phyloP scores from a whole-genome alignment of 1,140 invertebrate species.

The Fopius arisanus region DNA sequence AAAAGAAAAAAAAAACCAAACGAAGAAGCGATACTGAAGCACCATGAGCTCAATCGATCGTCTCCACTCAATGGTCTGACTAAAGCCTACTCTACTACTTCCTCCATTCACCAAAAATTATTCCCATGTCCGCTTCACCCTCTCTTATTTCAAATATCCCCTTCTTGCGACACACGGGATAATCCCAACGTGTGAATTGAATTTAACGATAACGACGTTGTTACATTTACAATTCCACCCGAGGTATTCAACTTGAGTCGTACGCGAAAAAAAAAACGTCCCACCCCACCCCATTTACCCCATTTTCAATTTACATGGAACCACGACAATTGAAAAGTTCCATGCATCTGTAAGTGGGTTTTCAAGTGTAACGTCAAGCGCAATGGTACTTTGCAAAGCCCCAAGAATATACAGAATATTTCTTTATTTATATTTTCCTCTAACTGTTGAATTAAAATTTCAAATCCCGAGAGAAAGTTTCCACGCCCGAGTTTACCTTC shows the following conservation, averaged over 20 bases:
- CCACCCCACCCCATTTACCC: not conserved
- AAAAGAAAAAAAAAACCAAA: not conserved
- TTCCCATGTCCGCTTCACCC: not conserved
- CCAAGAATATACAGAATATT: not conserved
- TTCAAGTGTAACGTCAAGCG: not conserved
- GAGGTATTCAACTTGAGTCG: not conserved
- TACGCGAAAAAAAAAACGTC: not conserved
- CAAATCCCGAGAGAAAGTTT: not conserved
- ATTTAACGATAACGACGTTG: conserved; percentile 1
- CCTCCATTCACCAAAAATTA: not conserved
- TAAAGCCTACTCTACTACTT: not conserved
- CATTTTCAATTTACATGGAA: conserved; percentile 19
- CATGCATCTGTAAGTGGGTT: conserved; percentile 27
- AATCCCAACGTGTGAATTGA: not conserved
- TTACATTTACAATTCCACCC: conserved; percentile 9
- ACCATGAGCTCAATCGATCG: not conserved
- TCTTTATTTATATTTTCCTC: not conserved
- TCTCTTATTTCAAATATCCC: not conserved
- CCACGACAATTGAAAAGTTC: conserved; percentile 26
- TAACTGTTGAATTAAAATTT: not conserved
- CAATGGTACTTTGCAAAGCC: not conserved
- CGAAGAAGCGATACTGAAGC: not conserved
- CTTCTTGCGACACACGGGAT: not conserved
- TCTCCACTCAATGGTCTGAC: not conserved
- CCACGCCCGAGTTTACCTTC: not conserved